Conservation (phyloP, 1,140 invertebrate species). For the Trachymyrmex cornetzi region DNA sequence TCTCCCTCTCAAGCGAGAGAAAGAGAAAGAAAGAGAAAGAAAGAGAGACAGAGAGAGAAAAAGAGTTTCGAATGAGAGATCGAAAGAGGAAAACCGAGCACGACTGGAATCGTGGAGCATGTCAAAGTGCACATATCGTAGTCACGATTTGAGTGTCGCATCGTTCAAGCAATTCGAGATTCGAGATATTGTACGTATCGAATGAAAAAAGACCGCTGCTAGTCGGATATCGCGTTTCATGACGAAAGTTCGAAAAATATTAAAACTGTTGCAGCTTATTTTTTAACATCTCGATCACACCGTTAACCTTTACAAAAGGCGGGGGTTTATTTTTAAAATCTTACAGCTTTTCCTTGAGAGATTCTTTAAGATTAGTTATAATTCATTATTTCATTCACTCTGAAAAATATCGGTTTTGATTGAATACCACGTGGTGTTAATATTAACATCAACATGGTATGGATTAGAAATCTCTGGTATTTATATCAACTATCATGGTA, state of each 20-base stretch:
- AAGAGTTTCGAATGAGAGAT: constrained; percentile 11
- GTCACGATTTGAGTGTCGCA: constrained; percentile 36
- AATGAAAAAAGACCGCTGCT: background rate
- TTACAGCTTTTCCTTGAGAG: too few relatives aligned
- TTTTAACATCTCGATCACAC: constrained; percentile 5
- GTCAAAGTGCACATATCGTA: constrained; percentile 13
- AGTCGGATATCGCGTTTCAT: background rate
- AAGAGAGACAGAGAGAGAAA: background rate
- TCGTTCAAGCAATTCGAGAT: background rate
- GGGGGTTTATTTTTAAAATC: too few relatives aligned
- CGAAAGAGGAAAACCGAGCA: constrained; percentile 16
- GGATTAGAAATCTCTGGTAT: too few relatives aligned
- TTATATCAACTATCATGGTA: too few relatives aligned
- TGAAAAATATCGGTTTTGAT: too few relatives aligned
- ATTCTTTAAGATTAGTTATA: too few relatives aligned
- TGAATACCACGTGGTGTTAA: too few relatives aligned
- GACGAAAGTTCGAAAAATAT: background rate
- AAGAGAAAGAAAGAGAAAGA: constrained; percentile 3
- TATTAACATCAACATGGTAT: too few relatives aligned
- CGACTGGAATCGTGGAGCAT: constrained; percentile 41
- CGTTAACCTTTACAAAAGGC: background rate
- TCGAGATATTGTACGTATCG: background rate
- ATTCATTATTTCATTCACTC: too few relatives aligned
- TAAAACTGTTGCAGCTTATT: background rate
- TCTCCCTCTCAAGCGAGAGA: constrained; percentile 35